Evolutionary conservation across 2,888 invertebrate genomes (phyloP), one percentile per base, ranked within the genome.

Genomic region (Blera fallax): DNA sequence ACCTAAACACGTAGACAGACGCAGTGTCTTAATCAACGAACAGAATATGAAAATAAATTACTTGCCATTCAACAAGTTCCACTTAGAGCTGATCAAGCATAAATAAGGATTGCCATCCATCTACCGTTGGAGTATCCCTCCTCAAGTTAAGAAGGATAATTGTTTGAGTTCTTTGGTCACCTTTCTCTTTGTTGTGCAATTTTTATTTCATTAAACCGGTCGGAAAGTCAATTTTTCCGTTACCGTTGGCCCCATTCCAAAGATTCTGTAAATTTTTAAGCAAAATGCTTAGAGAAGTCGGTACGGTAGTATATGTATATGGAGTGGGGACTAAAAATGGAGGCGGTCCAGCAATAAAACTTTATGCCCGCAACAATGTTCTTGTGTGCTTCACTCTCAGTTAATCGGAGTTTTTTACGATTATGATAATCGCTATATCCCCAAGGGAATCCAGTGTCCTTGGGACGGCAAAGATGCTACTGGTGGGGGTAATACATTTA

Each of bases 311-410:
- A n/a, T n/a, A n/a, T n/a, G 37, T n/a, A 32, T 29, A 32, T 18
- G 40, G 29, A 65, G 40, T 32, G 34, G 2, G 0, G 34, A 14
- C 40, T 62, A 14, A 24, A 24, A 37, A 37, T 40, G 37, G 37
- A 24, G 50, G 50, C 7, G 52, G 60, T 60, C 24, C 4, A 48
- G 56, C 62, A 81, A 81, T 81, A 76, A 81, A 81, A 81, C n/a
- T 81, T 81, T 81, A 81, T 76, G 74, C 62, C 62, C 54, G 69
- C 69, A 76, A 76, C 74, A 81, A 69, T 81, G 74, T 62, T 74
- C 54, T 69, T 48, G 37, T 29, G 37, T 69, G 48, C 27, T 62
- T 69, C 37, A 69, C 60, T 48, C 62, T 76, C 54, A 65, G 76
- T 67, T 76, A 76, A 67, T 76, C 76, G 67, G 45, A 54, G 69